A percentile compares a stretch with the other conserved stretches of the same genome.
Conservation (phyloP, 2,113 vertebrate genomes). For the Antechinus flavipes region DNA sequence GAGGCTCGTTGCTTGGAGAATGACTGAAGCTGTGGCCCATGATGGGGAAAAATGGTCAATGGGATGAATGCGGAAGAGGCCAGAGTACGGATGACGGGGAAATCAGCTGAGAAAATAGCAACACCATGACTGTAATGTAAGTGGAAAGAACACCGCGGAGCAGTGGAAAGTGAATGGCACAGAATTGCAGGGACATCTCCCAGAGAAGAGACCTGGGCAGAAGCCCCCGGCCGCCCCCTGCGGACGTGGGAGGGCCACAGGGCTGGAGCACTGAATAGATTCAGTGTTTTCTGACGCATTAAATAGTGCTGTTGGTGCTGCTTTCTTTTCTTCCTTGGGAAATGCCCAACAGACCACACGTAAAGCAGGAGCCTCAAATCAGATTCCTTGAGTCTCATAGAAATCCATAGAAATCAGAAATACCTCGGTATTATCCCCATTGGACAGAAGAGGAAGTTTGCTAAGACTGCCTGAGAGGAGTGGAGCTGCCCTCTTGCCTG, state of each 20-base stretch:
- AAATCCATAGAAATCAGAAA: not conserved
- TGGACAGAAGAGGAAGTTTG: not conserved
- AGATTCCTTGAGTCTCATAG: not conserved
- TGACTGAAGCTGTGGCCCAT: not conserved
- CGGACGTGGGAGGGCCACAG: not conserved
- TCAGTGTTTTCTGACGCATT: not conserved
- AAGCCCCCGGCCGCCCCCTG: not conserved
- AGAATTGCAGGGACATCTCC: not conserved
- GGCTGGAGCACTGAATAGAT: no score
- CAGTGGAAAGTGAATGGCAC: not conserved
- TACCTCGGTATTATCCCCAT: not conserved
- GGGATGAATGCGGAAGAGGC: not conserved
- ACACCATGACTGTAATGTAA: not conserved
- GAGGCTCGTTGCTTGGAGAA: not conserved
- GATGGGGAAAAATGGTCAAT: not conserved
- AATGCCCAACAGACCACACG: not conserved
- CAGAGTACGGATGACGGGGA: not conserved
- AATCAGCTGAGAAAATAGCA: not conserved
- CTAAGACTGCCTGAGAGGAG: not conserved
- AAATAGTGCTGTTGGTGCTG: no score
- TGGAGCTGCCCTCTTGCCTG: not conserved
- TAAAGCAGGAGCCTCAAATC: not conserved
- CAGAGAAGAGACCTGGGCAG: not conserved
- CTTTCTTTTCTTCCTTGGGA: not conserved
- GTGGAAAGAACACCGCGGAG: not conserved